Base-by-base conservation (phyloP, 2,113 vertebrate genomes). In the Maylandia zebra region DNA sequence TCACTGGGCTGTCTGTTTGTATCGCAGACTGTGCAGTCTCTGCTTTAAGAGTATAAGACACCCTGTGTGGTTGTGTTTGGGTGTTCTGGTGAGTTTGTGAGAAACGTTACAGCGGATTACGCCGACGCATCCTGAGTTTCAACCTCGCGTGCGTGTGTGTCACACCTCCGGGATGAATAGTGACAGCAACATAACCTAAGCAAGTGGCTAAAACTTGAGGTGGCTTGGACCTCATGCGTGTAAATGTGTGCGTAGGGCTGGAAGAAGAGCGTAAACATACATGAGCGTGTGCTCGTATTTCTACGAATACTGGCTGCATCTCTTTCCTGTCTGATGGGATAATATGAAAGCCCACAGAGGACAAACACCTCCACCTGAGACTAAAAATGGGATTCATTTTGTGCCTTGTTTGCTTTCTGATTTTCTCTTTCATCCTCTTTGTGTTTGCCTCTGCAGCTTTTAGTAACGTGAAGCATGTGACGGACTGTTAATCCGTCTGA, bases 1-100 rank as follows among this genome's bases (percentile, higher is more conserved):
- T 36, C 87, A 87, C 53, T 86, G 87, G 89, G 85, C 87, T 90
- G 90, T 79, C 90, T 38, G 82, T 89, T 89, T 76, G 84, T 61
- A 82, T 92, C 7, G 10, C 74, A 78, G 45, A n/a, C 7, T n/a
- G 45, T 78, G 45, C 81, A 41, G 69, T 59, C 36, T 36, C 59
- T 27, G 64, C 10, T 27, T 55, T 55, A 22, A 80, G 76, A 80
- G 76, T 36, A 36, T 52, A 32, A 80, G 19, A 61, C 45, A 22
- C 34, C n/a, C 13, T 11, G 19, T 13, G 53, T 13, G 48, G 43
- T 74, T 55, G 83, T 87, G 74, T 81, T 83, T 11, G 17, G 52
- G 22, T 83, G 10, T 81, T 52, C 22, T 4, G 5, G 12, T 59
- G 32, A 79, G 66, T 55, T 80, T 87, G 66, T 79, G 64, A 86